Evolutionary conservation across 2,113 vertebrate genomes (phyloP).

Genomic region (Panurus biarmicus): DNA sequence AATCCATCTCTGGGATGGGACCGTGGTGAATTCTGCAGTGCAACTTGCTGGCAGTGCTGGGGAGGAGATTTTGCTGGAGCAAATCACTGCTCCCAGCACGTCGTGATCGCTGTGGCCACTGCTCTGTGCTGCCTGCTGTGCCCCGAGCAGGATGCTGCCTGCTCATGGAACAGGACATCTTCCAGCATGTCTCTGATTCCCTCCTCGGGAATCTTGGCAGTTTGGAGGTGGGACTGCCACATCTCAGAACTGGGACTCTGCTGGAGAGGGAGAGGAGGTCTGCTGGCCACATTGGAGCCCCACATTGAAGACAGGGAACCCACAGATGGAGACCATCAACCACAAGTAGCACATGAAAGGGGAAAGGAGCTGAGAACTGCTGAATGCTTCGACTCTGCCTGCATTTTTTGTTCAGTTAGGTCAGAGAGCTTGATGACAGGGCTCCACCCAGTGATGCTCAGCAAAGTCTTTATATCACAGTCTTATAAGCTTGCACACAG

Average conservation of each 20-base stretch:
- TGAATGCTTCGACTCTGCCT: background rate
- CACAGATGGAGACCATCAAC: background rate
- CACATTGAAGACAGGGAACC: background rate
- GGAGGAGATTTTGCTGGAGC: background rate
- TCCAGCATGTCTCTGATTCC: background rate
- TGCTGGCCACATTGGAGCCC: background rate
- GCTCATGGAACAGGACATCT: background rate
- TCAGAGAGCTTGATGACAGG: background rate
- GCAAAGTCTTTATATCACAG: background rate
- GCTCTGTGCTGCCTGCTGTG: background rate
- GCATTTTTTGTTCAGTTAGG: background rate
- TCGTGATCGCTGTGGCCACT: accelerated
- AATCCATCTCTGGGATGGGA: background rate
- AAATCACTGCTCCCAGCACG: background rate
- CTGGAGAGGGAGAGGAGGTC: background rate
- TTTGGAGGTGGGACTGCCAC: background rate
- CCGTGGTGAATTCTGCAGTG: background rate
- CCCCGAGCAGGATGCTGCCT: background rate
- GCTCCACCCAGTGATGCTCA: background rate
- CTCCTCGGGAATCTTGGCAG: background rate
- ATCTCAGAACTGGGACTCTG: background rate
- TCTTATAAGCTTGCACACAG: background rate
- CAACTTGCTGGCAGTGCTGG: background rate
- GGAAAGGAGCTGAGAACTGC: background rate
- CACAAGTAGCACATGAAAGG: background rate